These are phyloP conservation scores for Etheostoma spectabile DNA, from an alignment of 2,113 vertebrate species.

Conservation along the genomic window DNA sequence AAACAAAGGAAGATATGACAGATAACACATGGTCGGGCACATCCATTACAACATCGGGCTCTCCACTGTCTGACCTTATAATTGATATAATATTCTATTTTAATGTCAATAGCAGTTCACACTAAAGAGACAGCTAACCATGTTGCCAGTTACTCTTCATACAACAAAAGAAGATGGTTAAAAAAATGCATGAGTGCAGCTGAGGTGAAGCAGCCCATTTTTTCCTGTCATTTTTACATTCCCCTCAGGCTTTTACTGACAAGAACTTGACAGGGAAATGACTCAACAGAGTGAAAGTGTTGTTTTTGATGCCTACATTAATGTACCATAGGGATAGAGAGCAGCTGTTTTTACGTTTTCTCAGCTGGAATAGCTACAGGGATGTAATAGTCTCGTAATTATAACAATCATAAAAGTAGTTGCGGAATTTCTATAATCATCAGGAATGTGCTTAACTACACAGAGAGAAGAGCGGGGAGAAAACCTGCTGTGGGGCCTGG, in stretches of 20 bases:
- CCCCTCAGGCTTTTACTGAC: conserved; percentile 51
- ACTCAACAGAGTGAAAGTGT: conserved; percentile 52
- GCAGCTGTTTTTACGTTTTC: conserved; percentile 66
- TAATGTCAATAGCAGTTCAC: background rate
- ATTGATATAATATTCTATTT: conserved; percentile 7
- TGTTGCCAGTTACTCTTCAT: conserved; percentile 33
- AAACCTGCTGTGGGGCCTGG: conserved; percentile 36
- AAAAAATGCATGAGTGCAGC: conserved; percentile 35
- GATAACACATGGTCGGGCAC: conserved; percentile 11
- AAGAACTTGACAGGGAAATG: conserved; percentile 47
- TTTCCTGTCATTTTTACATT: conserved; percentile 20
- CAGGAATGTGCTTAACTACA: conserved; percentile 56
- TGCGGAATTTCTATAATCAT: conserved; percentile 65
- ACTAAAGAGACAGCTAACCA: background rate
- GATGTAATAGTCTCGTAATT: conserved; percentile 65
- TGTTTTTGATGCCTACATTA: conserved; percentile 35
- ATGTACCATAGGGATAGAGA: conserved; percentile 21
- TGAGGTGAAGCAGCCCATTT: conserved; percentile 40
- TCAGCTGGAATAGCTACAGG: conserved; percentile 63
- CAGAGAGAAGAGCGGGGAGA: conserved; percentile 12
- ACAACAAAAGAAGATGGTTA: no score
- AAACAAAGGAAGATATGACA: conserved; percentile 30
- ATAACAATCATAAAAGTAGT: conserved; percentile 68
- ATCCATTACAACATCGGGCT: background rate
- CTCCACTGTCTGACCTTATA: background rate